Base-by-base conservation (phyloP, 2,797 vertebrate species). In the Sebastes ruberrimus region DNA sequence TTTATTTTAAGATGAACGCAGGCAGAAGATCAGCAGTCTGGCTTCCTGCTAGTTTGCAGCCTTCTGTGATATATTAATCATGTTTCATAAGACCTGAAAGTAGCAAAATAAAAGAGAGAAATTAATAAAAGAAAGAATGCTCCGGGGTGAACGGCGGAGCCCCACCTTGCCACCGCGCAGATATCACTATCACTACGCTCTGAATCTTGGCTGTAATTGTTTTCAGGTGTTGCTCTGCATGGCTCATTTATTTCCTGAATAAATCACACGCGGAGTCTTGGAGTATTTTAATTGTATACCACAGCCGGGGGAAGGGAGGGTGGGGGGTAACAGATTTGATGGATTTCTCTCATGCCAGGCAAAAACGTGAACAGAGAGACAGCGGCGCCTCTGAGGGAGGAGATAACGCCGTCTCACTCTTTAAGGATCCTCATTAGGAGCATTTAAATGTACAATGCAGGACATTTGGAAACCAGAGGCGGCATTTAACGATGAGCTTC, bases 241-340 rank as follows among this genome's bases (percentile, higher is more conserved):
- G 90, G 89, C 94, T 95, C 85, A 82, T 96, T 96, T 95, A 92
- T 84, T 92, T 90, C 86, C 76, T 70, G 88, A 90, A 91, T 92
- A 92, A 94, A 94, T 89, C 86, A 88, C 78, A 75, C 71, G 74
- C n/a, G 0, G 53, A 83, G 56, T 67, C 67, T 72, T 53, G 56
- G 60, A 76, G 77, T 88, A 80, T 87, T 90, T 85, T 81, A 90
- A 90, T 85, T 88, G 90, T 90, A 55, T 64, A 64, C 65, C 46
- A 59, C 74, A 57, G 77, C 85, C 71, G 16, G 33, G 30, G 77
- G 85, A 70, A 6, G 30, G 80, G 81, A 65, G 5, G 30, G 74
- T 80, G 70, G 5, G 22, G 77, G 82, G 68, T 2, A 68, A 59
- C 63, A 76, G 52, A 78, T 84, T 75, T 85, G 82, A 91, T 82